Conservation (phyloP, 2,797 vertebrate genomes). For the Gymnothorax reevesii region DNA sequence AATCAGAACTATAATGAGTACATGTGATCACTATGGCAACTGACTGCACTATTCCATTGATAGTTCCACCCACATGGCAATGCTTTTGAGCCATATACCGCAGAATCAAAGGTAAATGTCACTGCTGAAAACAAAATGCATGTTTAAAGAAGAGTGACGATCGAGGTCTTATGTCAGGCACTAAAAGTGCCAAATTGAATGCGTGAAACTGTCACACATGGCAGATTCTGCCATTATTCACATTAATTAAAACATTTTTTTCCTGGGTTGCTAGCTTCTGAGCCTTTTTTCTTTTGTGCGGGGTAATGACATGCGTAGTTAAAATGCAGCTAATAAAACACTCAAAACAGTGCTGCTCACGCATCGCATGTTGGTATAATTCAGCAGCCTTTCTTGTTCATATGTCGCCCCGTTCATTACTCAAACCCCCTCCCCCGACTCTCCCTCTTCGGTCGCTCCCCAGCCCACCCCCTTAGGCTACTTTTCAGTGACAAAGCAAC, state of each 20-base stretch:
- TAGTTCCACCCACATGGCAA: not conserved
- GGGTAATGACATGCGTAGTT: slow-evolving; percentile 33
- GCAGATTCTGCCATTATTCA: not conserved
- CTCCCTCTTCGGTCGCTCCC: not conserved
- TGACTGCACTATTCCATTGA: not conserved
- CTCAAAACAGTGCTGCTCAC: not conserved
- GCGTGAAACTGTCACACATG: not conserved
- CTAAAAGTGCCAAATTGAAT: not conserved
- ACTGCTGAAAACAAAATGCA: not conserved
- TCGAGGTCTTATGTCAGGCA: not conserved
- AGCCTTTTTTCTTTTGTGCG: slow-evolving; percentile 17
- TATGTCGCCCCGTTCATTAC: not conserved
- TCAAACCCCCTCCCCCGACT: not conserved
- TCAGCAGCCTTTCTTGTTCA: not conserved
- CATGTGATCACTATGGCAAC: not conserved
- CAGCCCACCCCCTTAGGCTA: not conserved
- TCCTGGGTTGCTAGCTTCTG: not conserved
- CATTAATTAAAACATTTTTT: slow-evolving; percentile 22
- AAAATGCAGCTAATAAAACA: slow-evolving; percentile 26
- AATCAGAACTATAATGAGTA: not conserved
- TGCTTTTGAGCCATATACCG: not conserved
- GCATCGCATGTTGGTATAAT: not conserved
- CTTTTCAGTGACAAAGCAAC: not conserved
- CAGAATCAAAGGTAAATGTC: not conserved
- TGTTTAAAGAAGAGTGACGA: not conserved